Percentiles rank a stretch among this genome's conserved stretches.
phyloP scores from a whole-genome alignment of 2,113 vertebrate genomes.

The Mesembrinibis cayennensis region DNA sequence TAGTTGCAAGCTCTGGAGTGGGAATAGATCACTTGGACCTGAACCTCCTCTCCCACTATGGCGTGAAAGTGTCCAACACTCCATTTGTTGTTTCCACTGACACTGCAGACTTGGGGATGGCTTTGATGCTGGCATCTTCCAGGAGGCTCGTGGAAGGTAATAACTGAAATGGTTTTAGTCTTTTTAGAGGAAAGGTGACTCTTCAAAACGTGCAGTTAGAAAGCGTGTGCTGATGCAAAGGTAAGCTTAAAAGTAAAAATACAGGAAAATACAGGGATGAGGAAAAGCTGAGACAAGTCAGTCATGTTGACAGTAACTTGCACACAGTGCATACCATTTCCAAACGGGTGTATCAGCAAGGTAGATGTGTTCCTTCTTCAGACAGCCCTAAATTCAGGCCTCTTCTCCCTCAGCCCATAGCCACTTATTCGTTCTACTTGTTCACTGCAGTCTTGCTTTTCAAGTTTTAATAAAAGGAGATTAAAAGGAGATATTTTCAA shows the following conservation, averaged over 20 bases:
- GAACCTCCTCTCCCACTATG: slow-evolving; percentile 70
- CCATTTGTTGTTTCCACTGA: slow-evolving; percentile 72
- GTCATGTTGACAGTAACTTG: neutral
- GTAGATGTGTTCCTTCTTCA: neutral
- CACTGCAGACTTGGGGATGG: slow-evolving; percentile 82
- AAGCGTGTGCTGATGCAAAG: neutral
- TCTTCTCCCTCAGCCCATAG: neutral
- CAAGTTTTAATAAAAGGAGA: neutral
- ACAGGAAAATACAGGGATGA: neutral
- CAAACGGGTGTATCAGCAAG: neutral
- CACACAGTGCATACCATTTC: neutral
- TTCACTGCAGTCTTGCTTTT: neutral
- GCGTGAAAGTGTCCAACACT: slow-evolving; percentile 79
- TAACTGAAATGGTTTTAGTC: neutral
- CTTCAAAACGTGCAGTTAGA: neutral
- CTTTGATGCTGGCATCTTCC: slow-evolving; percentile 80
- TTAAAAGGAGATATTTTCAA: neutral
- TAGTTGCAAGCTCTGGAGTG: slow-evolving; percentile 74
- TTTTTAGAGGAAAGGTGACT: neutral
- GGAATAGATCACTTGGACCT: slow-evolving; percentile 82
- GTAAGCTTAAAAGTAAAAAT: neutral
- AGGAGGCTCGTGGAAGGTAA: slow-evolving; percentile 79
- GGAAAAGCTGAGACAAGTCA: neutral
- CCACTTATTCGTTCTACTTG: neutral
- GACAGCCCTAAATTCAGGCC: neutral